Percentiles rank a stretch among this genome's conserved stretches.
Conservation (phyloP, 2,888 invertebrate species). For the Orthosia gothica region DNA sequence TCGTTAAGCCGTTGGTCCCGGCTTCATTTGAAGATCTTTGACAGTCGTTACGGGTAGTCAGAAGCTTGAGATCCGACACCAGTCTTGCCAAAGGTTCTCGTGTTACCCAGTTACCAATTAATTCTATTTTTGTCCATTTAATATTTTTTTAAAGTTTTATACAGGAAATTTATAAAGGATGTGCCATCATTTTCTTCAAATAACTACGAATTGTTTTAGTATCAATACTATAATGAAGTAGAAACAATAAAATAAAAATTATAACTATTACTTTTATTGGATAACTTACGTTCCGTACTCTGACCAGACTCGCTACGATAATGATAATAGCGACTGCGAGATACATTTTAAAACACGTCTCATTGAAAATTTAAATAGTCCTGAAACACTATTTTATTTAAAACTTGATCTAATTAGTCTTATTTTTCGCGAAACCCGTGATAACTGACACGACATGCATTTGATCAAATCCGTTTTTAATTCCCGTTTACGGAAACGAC, state of each 20-base stretch:
- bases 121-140: too few relatives aligned
- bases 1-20: too few relatives aligned
- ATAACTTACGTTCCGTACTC: conserved; percentile 83
- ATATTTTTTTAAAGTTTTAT: neutral
- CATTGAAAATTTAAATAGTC: conserved; percentile 17
- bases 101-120: too few relatives aligned
- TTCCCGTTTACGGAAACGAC: neutral
- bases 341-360: conserved; percentile 76
- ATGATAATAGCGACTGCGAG: conserved; percentile 87
- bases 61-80: too few relatives aligned
- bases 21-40: too few relatives aligned
- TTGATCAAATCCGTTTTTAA: neutral
- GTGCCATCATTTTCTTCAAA: neutral
- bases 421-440: too few relatives aligned
- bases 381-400: conserved; percentile 1
- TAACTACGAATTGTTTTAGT: neutral
- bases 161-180: neutral
- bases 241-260: neutral
- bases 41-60: too few relatives aligned
- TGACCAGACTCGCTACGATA: conserved; percentile 86
- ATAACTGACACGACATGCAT: neutral
- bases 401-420: neutral
- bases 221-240: neutral
- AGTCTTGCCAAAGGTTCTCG: too few relatives aligned
- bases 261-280: neutral